Evolutionary conservation across 2,797 vertebrate species (phyloP).

Genomic region (Protosalanx chinensis): DNA sequence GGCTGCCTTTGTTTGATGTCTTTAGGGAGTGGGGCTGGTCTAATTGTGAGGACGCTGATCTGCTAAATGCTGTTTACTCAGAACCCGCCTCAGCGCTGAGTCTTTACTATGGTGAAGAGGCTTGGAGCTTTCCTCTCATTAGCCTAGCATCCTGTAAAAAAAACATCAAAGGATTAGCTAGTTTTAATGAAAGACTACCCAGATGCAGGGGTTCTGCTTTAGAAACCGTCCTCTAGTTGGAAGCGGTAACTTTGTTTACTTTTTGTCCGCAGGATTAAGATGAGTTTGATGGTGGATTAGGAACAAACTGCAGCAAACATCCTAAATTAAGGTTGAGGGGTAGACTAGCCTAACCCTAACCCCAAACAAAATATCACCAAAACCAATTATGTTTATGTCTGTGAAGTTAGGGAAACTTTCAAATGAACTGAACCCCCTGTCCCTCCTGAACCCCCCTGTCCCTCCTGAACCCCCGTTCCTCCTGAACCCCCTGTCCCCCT

Average conservation of each 20-base stretch:
- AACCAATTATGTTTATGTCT: no score
- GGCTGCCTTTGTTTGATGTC: conserved; percentile 40
- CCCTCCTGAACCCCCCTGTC: no score
- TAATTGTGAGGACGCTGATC: conserved; percentile 27
- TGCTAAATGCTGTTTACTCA: conserved; percentile 21
- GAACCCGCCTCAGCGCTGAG: background rate
- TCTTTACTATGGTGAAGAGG: conserved; percentile 6
- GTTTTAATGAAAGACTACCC: background rate
- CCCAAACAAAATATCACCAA: no score
- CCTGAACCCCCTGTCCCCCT: no score
- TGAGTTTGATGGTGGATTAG: background rate
- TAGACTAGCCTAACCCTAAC: no score
- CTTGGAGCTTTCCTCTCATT: background rate
- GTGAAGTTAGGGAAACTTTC: no score
- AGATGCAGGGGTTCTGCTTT: background rate
- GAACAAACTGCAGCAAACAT: no score
- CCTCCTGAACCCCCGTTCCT: no score
- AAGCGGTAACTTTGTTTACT: background rate
- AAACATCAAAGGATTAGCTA: background rate
- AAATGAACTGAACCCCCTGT: no score
- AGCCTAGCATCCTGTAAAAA: background rate
- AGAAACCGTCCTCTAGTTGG: background rate
- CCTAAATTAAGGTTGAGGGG: no score
- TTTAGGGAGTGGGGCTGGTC: conserved; percentile 21
- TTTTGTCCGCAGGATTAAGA: background rate